phyloP scores from a whole-genome alignment of 2,113 vertebrate genomes.

The Corydoras sp. region DNA sequence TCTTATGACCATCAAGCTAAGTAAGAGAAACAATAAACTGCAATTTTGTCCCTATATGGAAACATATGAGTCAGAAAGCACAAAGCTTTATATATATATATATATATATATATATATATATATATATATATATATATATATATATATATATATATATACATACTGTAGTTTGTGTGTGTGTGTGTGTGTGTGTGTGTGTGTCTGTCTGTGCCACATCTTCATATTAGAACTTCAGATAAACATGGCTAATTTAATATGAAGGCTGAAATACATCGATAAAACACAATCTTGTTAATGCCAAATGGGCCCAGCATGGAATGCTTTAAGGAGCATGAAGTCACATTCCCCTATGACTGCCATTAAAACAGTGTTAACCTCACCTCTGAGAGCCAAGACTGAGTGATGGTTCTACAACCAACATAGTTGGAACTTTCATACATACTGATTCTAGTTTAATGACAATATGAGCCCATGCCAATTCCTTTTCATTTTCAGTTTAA shows the following conservation, averaged over 20 bases:
- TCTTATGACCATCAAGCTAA: too few species aligned
- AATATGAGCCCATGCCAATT: slow-evolving; percentile 4
- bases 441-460: not conserved
- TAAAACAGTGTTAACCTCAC: slow-evolving; percentile 56
- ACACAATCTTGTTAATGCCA: slow-evolving; percentile 26
- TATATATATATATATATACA: too few species aligned
- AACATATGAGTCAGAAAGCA: too few species aligned
- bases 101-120: too few species aligned
- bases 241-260: slow-evolving; percentile 26
- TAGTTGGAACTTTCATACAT: not conserved
- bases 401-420: not conserved
- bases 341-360: slow-evolving; percentile 38
- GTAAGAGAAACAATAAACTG: too few species aligned
- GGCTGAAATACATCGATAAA: slow-evolving; percentile 26
- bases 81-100: too few species aligned
- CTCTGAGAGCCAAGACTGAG: slow-evolving; percentile 39
- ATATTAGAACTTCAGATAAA: not conserved
- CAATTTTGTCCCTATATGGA: too few species aligned
- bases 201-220: not conserved
- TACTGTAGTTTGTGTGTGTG: too few species aligned
- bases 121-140: too few species aligned
- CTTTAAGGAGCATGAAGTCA: slow-evolving; percentile 24
- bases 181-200: too few species aligned
- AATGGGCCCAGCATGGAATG: slow-evolving; percentile 25
- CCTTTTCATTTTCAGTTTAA: not conserved